Evolutionary conservation across 2,113 vertebrate genomes (phyloP).

Genomic region (Ailurus styani): DNA sequence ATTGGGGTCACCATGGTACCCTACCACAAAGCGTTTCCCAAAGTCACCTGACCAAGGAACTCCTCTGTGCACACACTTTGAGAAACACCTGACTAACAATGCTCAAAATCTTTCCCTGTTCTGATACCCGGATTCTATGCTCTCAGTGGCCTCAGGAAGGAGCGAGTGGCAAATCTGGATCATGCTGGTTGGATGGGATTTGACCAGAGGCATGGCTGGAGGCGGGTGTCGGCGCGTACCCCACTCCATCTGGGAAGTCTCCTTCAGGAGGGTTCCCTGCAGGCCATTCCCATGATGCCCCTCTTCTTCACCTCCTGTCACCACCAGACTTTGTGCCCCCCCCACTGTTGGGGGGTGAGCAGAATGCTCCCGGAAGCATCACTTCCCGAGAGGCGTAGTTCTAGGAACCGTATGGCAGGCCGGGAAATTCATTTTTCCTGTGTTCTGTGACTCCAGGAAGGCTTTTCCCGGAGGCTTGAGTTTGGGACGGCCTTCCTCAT

Average conservation of each 20-base stretch:
- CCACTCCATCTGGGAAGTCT: neutral
- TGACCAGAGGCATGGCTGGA: neutral
- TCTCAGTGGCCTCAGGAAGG: neutral
- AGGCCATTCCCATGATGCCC: neutral
- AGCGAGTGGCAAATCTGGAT: neutral
- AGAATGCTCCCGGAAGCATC: slow-evolving; percentile 25
- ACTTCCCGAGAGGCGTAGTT: slow-evolving; percentile 40
- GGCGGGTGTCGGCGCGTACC: accelerated
- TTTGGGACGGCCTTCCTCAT: slow-evolving; percentile 1
- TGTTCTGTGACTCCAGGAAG: slow-evolving; percentile 45
- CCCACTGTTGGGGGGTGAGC: neutral
- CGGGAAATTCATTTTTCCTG: slow-evolving; percentile 57
- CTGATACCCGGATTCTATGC: neutral
- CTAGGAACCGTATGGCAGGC: slow-evolving; percentile 19
- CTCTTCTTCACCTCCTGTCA: neutral
- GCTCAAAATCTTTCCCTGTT: neutral
- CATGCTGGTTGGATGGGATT: neutral
- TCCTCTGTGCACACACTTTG: neutral
- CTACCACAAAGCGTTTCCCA: neutral
- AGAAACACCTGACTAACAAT: neutral
- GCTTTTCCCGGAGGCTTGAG: slow-evolving; percentile 18
- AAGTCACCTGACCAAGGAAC: neutral
- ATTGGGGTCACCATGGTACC: neutral
- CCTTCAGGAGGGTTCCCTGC: neutral
- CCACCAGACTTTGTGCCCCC: too few species aligned